Percentiles rank a stretch among this genome's conserved stretches.
These are phyloP conservation scores for Dermochelys coriacea DNA, from an alignment of 2,797 vertebrate species.

Conservation along the genomic window DNA sequence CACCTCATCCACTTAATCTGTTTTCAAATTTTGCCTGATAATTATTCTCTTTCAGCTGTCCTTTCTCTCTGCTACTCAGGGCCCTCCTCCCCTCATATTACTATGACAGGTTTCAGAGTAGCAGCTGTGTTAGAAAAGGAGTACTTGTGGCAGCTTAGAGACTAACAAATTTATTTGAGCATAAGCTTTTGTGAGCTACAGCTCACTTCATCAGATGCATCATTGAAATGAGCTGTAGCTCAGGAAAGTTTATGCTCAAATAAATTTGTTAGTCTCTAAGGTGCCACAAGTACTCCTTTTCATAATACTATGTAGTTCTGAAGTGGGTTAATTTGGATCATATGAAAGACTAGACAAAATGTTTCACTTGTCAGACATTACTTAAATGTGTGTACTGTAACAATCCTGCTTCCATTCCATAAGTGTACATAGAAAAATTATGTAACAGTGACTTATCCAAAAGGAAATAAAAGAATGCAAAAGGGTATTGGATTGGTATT, in stretches of 20 bases:
- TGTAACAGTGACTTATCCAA: not conserved
- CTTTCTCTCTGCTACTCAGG: not conserved
- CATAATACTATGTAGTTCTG: not conserved
- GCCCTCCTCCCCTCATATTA: not conserved
- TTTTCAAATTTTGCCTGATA: not conserved
- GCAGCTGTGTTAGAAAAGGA: too few relatives aligned
- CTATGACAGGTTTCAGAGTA: too few relatives aligned
- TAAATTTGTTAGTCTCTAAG: too few relatives aligned
- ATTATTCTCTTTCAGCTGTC: accelerated
- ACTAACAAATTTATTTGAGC: too few relatives aligned
- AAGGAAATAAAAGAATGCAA: not conserved
- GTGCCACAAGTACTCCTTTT: too few relatives aligned
- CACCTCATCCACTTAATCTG: not conserved
- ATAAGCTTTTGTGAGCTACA: too few relatives aligned
- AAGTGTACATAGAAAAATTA: not conserved
- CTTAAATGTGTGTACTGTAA: not conserved
- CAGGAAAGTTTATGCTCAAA: too few relatives aligned
- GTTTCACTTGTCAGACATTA: not conserved
- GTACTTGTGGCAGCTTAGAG: too few relatives aligned
- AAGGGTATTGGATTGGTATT: not conserved
- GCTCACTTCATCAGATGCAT: too few relatives aligned
- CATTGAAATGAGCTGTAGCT: too few relatives aligned
- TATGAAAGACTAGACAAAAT: not conserved
- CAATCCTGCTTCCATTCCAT: not conserved
- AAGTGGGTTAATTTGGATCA: not conserved